Evolutionary conservation across 1,140 invertebrate genomes (phyloP), one percentile per base, ranked within the genome.

Genomic region (Drosophila suzukii): DNA sequence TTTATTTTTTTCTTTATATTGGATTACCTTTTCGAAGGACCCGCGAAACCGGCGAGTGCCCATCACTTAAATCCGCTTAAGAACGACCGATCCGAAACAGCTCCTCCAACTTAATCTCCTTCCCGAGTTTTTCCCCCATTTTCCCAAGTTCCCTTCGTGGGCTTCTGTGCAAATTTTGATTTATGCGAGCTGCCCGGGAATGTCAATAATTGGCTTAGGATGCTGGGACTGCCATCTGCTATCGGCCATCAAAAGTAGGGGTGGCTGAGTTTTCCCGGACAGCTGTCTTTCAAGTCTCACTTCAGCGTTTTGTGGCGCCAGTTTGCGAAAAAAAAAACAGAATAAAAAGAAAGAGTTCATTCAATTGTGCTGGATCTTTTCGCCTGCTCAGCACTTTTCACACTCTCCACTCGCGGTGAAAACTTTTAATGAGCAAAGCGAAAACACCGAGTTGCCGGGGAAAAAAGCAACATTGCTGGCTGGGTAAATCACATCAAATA

Each of bases 191-290:
- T 85, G 67, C 60, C 73, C 57, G 55, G 74, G 78, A 62, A 66
- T 82, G 56, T 67, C 81, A 85, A 85, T 85, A 85, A 78, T 73
- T 81, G 81, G 82, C 82, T 85, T 78, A 75, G 63, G 56, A 66
- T 71, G 59, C 50, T 13, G 38, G 17, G 27, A 54, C 58, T 76
- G 77, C 58, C 57, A 46, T 43, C 62, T 8, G 49, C 49, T 34
- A 51, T 63, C 55, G 50, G 68, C 46, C 44, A 59, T 70, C 58
- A 24, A 24, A 10, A 15, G 13, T 41, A 53, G 47, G 10, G 5
- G 13, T 13, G 7, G 13, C 1, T n/a, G 53, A 30, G 13, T 20
- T 39, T n/a, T 2, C 17, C 17, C 32, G 38, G 44, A 49, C 68
- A 75, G 83, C 78, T 88, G 83, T 41, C 71, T 62, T 54, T 61